Percentiles rank a stretch among this genome's conserved stretches.
phyloP scores from a whole-genome alignment of 2,888 invertebrate genomes.

The Xestia ashworthii region DNA sequence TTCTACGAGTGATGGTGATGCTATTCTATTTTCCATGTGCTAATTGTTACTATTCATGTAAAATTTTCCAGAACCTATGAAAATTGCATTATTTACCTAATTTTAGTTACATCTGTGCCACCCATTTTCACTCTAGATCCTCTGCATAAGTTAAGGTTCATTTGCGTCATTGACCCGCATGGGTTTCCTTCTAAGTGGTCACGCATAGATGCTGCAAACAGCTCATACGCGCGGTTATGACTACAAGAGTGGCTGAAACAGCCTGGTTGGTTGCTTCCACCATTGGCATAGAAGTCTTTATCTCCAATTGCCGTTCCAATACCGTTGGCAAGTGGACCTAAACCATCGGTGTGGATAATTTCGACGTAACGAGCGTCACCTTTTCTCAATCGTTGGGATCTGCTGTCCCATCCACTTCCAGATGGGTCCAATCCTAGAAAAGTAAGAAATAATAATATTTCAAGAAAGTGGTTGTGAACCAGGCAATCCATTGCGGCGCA shows the following conservation, averaged over 20 bases:
- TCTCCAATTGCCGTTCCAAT: constrained; percentile 94
- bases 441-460: not conserved
- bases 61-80: too few species aligned
- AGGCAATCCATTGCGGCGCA: not conserved
- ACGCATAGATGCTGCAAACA: constrained; percentile 75
- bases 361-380: constrained; percentile 81
- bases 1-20: not conserved
- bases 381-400: constrained; percentile 65
- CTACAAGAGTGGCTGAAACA: constrained; percentile 75
- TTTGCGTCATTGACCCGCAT: constrained; percentile 69
- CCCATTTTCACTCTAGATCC: constrained; percentile 72
- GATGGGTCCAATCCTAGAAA: constrained; percentile 78
- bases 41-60: too few species aligned
- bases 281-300: constrained; percentile 97
- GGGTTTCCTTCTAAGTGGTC: constrained; percentile 67
- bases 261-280: constrained; percentile 92
- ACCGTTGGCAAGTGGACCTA: constrained; percentile 85
- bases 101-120: constrained; percentile 70
- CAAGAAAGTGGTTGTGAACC: not conserved
- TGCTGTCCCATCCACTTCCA: constrained; percentile 71
- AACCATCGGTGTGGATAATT: constrained; percentile 81
- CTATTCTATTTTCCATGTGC: too few species aligned
- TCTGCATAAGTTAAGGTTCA: constrained; percentile 73
- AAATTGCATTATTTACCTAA: constrained; percentile 68
- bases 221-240: constrained; percentile 78